Conservation (phyloP, 2,113 vertebrate genomes). For the Eleginops maclovinus region DNA sequence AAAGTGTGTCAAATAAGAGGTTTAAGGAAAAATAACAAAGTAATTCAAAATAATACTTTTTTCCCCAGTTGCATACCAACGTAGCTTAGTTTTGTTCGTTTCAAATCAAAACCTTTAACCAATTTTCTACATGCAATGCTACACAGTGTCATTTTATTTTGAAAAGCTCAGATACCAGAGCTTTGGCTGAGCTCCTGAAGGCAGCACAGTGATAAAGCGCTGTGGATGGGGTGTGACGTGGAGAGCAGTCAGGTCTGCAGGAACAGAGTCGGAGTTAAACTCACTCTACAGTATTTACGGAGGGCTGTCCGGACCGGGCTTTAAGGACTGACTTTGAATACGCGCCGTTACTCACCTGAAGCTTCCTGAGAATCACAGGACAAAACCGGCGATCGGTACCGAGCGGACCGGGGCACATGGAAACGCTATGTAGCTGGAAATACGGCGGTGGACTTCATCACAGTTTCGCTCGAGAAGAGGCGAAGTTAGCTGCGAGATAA, state of each 20-base stretch:
- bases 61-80: too few relatives aligned
- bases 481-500: constrained; percentile 72
- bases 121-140: background rate
- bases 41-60: too few relatives aligned
- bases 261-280: background rate
- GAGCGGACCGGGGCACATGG: constrained; percentile 61
- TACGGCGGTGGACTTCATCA: constrained; percentile 55
- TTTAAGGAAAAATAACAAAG: too few relatives aligned
- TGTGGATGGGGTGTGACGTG: constrained; percentile 62
- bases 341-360: background rate
- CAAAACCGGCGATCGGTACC: background rate
- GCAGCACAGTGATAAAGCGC: constrained; percentile 44
- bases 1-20: background rate
- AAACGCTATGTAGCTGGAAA: constrained; percentile 74
- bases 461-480: constrained; percentile 66
- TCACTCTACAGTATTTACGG: constrained; percentile 18
- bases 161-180: background rate
- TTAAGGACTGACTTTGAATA: background rate
- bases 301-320: background rate
- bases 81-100: background rate
- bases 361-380: background rate
- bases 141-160: background rate
- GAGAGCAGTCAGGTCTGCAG: constrained; percentile 50
- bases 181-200: constrained; percentile 13
- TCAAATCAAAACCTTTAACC: background rate